Evolutionary conservation across 2,888 invertebrate genomes (phyloP), one percentile per base, ranked within the genome.

Genomic region (Plebejus argus): DNA sequence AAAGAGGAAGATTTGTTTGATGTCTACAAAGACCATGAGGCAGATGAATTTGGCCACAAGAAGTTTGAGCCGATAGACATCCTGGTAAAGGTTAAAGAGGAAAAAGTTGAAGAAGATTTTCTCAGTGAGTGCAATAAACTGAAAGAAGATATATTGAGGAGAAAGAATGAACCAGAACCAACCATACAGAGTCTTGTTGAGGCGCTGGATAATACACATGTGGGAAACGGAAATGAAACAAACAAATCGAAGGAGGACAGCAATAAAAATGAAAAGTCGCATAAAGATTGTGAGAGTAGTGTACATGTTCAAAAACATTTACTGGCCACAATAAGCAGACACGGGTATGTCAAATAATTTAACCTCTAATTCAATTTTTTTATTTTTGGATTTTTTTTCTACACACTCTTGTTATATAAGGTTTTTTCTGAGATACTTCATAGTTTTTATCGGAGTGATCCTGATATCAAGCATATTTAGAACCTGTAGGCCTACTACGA

Each of bases 261-360:
- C 18, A 8, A 20, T 23, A 72, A 20, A 70, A n/a, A 18, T 18
- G 28, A 8, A 77, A 71, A 23, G 53, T 12, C 23, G 12, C 35
- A 23, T 4, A 45, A 77, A 72, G 45, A 6, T 15, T 71, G 20
- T 53, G 56, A 35, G 23, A 58, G n/a, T 12, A 56, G 39, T 45
- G 58, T 15, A 8, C 89, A 91, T 78, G 82, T 83, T 49, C 91
- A 92, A 77, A 95, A 92, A 79, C 93, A 94, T 88, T 88, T 97
- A 35, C 89, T 97, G 80, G 97, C 97, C 56, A 95, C 96, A 74
- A 95, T 96, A 61, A 95, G 96, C 76, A 96, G 95, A 90, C 95
- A 95, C 86, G 95, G 95, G 95, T 96, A 84, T 91, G 92, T 82
- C 6, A 56, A 8, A 58, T 0, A 58, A 23, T 4, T 61, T 12